Base-by-base conservation (phyloP, 2,113 vertebrate genomes). In the Genyomyrus donnyi region DNA sequence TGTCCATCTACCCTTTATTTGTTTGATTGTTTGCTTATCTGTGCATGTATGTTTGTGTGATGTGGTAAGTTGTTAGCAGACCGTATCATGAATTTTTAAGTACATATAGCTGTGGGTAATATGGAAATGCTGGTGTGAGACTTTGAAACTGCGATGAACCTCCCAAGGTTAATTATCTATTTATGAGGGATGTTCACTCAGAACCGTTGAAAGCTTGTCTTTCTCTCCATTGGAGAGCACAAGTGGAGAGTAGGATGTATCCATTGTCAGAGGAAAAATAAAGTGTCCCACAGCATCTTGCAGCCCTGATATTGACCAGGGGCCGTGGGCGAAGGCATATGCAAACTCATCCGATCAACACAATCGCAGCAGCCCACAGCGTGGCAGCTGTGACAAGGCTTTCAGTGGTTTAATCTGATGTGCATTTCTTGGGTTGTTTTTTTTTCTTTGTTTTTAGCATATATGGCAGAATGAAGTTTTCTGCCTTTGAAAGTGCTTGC, bases 391-490 rank as follows among this genome's bases (percentile, higher is more conserved):
- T 86, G 46, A 86, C 85, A 50, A 17, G 48, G 85, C 85, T 11
- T 52, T 52, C 85, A 86, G 45, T 86, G 84, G 50, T 86, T 86
- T 50, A n/a, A 86, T 86, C 84, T 86, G 46, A 42, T 50, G 46
- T 27, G 46, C 46, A 86, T 46, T 86, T 86, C 84, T 86, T 86
- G 35, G 42, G 77, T 83, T 62, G 7, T 62, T 62, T 31, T 83
- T 39, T 83, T 42, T 21, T 45, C 35, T 17, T 83, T 83, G 77
- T 83, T 83, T 83, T 83, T 83, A 83, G 84, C 84, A 48, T 86
- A 8, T 86, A 27, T 49, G 42, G 39, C 85, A 87, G 27, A 48
- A 48, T 46, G 42, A 85, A 85, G 83, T 52, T 49, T 17, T 87
- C 48, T 53, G 46, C 85, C 49, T 52, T 50, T 87, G 85, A 53